Base-by-base conservation (phyloP, 2,113 vertebrate species). In the Epinephelus lanceolatus region DNA sequence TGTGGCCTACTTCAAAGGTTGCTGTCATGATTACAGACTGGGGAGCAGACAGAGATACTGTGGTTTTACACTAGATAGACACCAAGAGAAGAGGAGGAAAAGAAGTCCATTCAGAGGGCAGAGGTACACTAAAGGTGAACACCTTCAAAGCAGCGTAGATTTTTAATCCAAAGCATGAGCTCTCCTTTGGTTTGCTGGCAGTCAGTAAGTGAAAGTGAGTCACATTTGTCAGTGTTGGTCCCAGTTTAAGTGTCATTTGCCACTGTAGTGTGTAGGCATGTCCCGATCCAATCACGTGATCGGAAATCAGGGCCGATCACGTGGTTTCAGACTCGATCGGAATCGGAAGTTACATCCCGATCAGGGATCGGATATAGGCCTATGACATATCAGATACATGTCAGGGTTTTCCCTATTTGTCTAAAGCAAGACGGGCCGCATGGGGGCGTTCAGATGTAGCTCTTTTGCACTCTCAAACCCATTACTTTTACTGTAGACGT, bases 1-100 rank as follows among this genome's bases (percentile, higher is more conserved):
- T 81, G 59, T 56, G 74, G 71, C 69, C 79, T 40, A 78, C 82
- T 87, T 90, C 88, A 88, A 88, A 86, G 78, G 42, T 59, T 42
- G 61, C 57, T n/a, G 56, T 69, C 42, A 60, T 83, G 70, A 85
- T 88, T 83, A 77, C 53, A 78, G 27, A 33, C 65, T 51, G 57
- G 53, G 72, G 66, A 63, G 72, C 37, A 47, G 49, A 78, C 45
- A 75, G 68, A 75, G 42, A 74, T 42, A 70, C 15, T 37, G 53
- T 56, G 21, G 49, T 10, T 13, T 10, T n/a, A 66, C 37, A 49
- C 71, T 1, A 80, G 56, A 80, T n/a, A 57, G 61, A 61, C 40
- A 60, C 21, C 11, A 1, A 25, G 59, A 59, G 79, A 53, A 68
- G 51, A 55, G 66, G 69, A 67, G 53, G 49, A 12, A 4, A 51